Evolutionary conservation across 2,888 invertebrate species (phyloP), one percentile per base, ranked within the genome.

Genomic region (Nudaria mundana): DNA sequence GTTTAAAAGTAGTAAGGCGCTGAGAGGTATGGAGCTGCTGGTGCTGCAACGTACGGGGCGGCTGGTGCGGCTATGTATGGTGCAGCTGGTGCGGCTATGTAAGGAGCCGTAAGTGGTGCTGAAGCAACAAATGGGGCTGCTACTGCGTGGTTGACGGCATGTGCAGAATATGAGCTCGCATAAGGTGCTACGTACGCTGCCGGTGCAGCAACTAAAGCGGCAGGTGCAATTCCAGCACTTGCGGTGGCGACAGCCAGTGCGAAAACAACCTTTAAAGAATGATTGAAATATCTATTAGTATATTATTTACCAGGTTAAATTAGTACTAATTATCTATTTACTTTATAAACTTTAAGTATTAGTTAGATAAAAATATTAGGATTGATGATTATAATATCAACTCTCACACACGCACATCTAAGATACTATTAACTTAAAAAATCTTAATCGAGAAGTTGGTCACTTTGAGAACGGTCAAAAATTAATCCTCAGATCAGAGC

Each of bases 91-190:
- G 66, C 63, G 3, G 58, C 52, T 13, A 53, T 22, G 28, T 49
- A 53, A 0, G 63, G 50, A 3, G 59, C 61, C 3, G 70, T 68
- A 5, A 60, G 71, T 13, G 66, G 52, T 7, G 66, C 65, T 4
- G 60, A 55, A 4, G 73, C 70, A 3, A 72, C 63, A 48, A 66
- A 63, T 36, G 58, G 81, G 51, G 93, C 89, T 14, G 94, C 94
- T 3, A 94, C 90, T 0, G 94, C 94, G 60, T 94, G 94, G 80
- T 94, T 94, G 39, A 94, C 89, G 12, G 92, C 87, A 60, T 94
- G 94, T 0, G 94, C 94, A 44, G 93, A 94, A 80, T 93, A 95
- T 8, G 93, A 94, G 56, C 91, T 92, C 36, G 94, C 94, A 58
- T 94, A 94, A 2, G 94, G 94, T 0, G 94, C 92, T 3, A 94